phyloP scores from a whole-genome alignment of 2,888 invertebrate genomes.

The Campaea margaritaria region DNA sequence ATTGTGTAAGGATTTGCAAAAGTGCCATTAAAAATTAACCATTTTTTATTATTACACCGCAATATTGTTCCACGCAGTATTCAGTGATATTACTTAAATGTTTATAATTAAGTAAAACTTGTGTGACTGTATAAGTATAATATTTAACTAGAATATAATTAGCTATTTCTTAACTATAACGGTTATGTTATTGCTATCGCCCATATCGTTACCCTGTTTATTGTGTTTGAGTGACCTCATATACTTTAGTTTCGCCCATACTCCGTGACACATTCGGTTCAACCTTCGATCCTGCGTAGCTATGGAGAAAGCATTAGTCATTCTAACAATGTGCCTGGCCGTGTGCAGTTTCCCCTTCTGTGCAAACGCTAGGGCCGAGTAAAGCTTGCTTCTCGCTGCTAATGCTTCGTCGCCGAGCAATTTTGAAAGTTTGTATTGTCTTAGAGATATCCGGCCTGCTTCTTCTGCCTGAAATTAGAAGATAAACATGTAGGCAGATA shows the following conservation, averaged over 20 bases:
- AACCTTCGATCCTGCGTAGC: conserved; percentile 86
- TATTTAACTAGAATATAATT: conserved; percentile 5
- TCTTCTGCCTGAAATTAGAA: conserved; percentile 88
- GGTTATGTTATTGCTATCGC: conserved; percentile 21
- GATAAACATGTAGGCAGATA: not conserved
- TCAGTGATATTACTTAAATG: too few relatives aligned
- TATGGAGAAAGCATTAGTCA: conserved; percentile 67
- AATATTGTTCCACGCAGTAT: too few relatives aligned
- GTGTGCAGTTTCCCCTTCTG: conserved; percentile 90
- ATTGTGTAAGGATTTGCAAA: too few relatives aligned
- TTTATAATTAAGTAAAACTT: too few relatives aligned
- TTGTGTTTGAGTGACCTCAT: conserved; percentile 56
- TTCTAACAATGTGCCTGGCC: conserved; percentile 87
- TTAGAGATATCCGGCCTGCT: conserved; percentile 94
- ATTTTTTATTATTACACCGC: too few relatives aligned
- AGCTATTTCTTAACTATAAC: conserved; percentile 17
- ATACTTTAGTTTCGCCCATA: conserved; percentile 93
- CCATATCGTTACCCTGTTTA: conserved; percentile 41
- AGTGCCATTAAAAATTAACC: too few relatives aligned
- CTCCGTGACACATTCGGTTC: conserved; percentile 93
- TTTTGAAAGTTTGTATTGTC: conserved; percentile 92
- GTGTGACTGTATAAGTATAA: too few relatives aligned
- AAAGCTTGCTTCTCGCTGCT: conserved; percentile 93
- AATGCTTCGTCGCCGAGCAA: conserved; percentile 93
- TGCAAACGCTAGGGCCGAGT: conserved; percentile 93